These are phyloP conservation scores for Mimachlamys varia DNA, from an alignment of 2,888 invertebrate genomes.

Conservation along the genomic window DNA sequence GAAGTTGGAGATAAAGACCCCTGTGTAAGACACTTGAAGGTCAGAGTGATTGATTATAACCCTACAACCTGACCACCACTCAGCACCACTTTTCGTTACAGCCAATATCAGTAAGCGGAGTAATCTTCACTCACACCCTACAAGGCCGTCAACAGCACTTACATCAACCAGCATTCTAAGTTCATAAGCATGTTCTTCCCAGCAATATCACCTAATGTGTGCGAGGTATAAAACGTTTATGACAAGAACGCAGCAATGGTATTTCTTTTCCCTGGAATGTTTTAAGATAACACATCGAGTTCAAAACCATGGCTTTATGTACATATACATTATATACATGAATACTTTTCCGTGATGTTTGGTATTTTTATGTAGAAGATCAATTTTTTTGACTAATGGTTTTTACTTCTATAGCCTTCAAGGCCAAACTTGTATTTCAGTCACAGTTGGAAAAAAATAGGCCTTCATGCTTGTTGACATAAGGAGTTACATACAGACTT, in stretches of 20 bases:
- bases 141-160: background rate
- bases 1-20: background rate
- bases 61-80: background rate
- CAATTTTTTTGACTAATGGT: background rate
- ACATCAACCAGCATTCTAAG: background rate
- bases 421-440: background rate
- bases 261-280: background rate
- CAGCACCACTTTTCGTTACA: background rate
- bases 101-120: background rate
- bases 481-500: background rate
- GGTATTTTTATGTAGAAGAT: background rate
- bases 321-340: too few relatives aligned
- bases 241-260: background rate
- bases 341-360: background rate
- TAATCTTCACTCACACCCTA: background rate
- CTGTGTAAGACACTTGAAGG: constrained; percentile 19
- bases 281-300: background rate
- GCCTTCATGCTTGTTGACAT: background rate
- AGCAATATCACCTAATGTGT: background rate
- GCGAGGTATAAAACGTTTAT: background rate
- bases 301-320: background rate
- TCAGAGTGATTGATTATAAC: background rate
- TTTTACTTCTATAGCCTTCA: background rate
- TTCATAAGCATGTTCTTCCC: background rate
- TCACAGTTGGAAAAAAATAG: background rate